Base-by-base conservation (phyloP, 2,797 vertebrate genomes). In the Hozukius guyotensis region DNA sequence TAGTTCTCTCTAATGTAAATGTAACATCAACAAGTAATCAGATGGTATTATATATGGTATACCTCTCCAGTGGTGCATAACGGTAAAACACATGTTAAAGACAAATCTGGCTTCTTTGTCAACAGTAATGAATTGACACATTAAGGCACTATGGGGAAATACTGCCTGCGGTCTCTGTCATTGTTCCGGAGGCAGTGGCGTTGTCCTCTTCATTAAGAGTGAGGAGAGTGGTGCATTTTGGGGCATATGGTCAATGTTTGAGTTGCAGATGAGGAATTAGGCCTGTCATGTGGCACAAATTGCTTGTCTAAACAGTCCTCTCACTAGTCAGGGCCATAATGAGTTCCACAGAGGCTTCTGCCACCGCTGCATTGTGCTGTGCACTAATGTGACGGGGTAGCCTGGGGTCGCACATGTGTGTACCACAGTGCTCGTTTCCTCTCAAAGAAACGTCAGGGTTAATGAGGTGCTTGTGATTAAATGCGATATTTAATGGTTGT, bases 381-480 rank as follows among this genome's bases (percentile, higher is more conserved):
- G 60, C 69, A 42, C 84, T 85, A 84, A 90, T 83, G 78, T 89
- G 72, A 81, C 34, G 22, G 31, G 32, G 62, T 20, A 68, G 74
- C 78, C 81, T 6, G 13, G 49, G 82, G 82, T 80, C 25, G 18
- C 74, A 77, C 66, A 24, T 66, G 72, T 67, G 63, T 38, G 32
- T 57, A 68, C 79, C 61, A 32, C 53, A 5, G 53, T 52, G 36
- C 83, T 72, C 5, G 4, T 78, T 63, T 67, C n/a, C 52, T 78
- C 84, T 79, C 29, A 72, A 56, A 72, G 36, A 83, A 86, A 71
- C 2, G 24, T 9, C 29, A 49, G 62, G 89, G 78, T 93, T 92
- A 92, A 93, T 92, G 75, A 77, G 84, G 75, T 74, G 68, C 84
- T 82, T 84, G 82, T 92, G 86, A 92, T 91, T 89, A 82, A 63